Evolutionary conservation across 2,888 invertebrate genomes (phyloP).

Genomic region (Coleophora flavipennella): DNA sequence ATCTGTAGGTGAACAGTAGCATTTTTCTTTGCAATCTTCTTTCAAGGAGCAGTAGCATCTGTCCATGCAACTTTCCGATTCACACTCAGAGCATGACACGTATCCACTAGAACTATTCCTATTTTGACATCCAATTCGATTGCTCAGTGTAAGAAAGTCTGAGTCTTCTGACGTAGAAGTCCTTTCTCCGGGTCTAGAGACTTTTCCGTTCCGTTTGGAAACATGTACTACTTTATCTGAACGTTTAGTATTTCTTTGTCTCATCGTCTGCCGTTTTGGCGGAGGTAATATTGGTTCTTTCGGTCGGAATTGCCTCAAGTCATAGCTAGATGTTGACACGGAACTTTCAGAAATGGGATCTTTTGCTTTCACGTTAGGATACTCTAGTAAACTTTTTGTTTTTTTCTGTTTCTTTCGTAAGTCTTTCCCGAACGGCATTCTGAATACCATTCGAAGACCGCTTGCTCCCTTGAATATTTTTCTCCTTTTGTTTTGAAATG

Average conservation of each 20-base stretch:
- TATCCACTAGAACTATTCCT: conserved; percentile 80
- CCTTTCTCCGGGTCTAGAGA: conserved; percentile 69
- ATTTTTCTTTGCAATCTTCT: conserved; percentile 69
- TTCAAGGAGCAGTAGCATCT: conserved; percentile 89
- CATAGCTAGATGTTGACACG: conserved; percentile 75
- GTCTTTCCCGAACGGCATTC: conserved; percentile 70
- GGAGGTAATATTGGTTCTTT: conserved; percentile 61
- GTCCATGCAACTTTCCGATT: conserved; percentile 89
- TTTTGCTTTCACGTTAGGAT: conserved; percentile 24
- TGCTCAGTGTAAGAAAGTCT: conserved; percentile 70
- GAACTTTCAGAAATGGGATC: conserved; percentile 71
- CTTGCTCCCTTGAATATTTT: conserved; percentile 74
- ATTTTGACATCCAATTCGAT: conserved; percentile 73
- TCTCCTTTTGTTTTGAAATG: conserved; percentile 70
- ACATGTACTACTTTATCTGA: conserved; percentile 54
- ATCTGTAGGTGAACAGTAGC: conserved; percentile 75
- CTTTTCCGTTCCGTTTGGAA: conserved; percentile 55
- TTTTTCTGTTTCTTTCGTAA: conserved; percentile 43
- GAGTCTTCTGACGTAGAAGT: conserved; percentile 77
- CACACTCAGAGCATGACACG: conserved; percentile 91
- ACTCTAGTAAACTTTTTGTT: conserved; percentile 30
- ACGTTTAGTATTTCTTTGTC: conserved; percentile 53
- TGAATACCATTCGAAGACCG: conserved; percentile 76
- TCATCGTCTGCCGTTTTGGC: conserved; percentile 53
- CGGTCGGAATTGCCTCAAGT: conserved; percentile 74